Conservation (phyloP, 2,888 invertebrate species). For the Eristalis tenax region DNA sequence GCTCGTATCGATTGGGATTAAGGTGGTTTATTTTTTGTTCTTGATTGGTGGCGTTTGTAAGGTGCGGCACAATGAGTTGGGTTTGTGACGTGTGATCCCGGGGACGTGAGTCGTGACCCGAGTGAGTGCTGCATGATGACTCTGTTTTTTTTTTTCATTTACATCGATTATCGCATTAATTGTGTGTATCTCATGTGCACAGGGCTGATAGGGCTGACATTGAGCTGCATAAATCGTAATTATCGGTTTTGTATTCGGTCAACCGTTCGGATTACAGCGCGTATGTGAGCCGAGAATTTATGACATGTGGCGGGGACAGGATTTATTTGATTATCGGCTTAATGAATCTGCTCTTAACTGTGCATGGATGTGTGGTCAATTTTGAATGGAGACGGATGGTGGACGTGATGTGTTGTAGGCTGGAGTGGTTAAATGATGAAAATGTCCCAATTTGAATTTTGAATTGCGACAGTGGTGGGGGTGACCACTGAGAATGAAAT, state of each 20-base stretch:
- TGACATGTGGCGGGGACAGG: background rate
- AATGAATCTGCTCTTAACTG: background rate
- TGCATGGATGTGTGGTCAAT: background rate
- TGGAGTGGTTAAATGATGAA: too few relatives aligned
- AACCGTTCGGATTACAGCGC: background rate
- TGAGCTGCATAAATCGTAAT: constrained; percentile 22
- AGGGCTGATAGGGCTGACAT: constrained; percentile 12
- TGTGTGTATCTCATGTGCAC: constrained; percentile 9
- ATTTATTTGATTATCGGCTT: constrained; percentile 12
- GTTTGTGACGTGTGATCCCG: constrained; percentile 8
- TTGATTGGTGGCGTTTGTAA: constrained; percentile 32
- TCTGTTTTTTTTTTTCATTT: background rate
- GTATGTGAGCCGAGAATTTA: background rate
- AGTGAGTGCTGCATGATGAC: background rate
- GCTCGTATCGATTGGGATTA: background rate
- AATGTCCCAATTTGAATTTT: background rate
- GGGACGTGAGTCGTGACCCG: background rate
- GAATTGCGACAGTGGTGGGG: background rate
- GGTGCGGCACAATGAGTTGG: background rate
- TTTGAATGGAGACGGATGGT: constrained; percentile 2
- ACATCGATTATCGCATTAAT: constrained; percentile 30
- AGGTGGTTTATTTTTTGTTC: constrained; percentile 37
- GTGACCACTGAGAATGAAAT: background rate
- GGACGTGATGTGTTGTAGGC: background rate
- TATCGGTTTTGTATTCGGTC: constrained; percentile 15